These are phyloP conservation scores for Tenthredo distinguenda DNA, from an alignment of 2,888 invertebrate species.

Conservation along the genomic window DNA sequence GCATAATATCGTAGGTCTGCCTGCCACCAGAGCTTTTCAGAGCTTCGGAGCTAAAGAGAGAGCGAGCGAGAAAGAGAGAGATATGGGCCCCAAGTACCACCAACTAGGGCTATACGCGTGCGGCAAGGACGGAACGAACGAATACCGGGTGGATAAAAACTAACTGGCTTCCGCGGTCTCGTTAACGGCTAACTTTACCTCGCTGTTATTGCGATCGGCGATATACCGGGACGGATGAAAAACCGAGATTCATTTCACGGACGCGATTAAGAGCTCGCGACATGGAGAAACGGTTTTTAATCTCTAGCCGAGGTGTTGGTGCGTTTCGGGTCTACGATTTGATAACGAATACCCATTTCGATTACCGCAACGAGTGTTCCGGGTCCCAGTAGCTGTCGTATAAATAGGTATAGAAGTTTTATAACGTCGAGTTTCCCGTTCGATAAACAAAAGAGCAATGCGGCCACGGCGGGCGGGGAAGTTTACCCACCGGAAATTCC, in stretches of 20 bases:
- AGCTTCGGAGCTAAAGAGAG: conserved; percentile 54
- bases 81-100: conserved; percentile 29
- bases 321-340: neutral
- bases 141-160: conserved; percentile 35
- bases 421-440: conserved; percentile 56
- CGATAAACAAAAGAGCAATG: conserved; percentile 55
- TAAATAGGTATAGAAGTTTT: conserved; percentile 57
- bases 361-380: neutral
- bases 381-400: conserved; percentile 11
- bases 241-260: neutral
- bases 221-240: neutral
- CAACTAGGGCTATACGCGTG: conserved; percentile 16
- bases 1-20: conserved; percentile 63
- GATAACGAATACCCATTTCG: neutral
- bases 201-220: neutral
- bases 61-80: conserved; percentile 54
- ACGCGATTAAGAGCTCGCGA: neutral
- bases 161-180: conserved; percentile 25
- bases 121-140: conserved; percentile 26
- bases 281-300: neutral
- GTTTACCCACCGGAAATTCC: conserved; percentile 57
- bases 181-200: neutral
- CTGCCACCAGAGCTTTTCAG: conserved; percentile 66
- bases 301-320: neutral
- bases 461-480: conserved; percentile 49